phyloP scores from a whole-genome alignment of 1,140 invertebrate genomes.

The Tribolium madens region DNA sequence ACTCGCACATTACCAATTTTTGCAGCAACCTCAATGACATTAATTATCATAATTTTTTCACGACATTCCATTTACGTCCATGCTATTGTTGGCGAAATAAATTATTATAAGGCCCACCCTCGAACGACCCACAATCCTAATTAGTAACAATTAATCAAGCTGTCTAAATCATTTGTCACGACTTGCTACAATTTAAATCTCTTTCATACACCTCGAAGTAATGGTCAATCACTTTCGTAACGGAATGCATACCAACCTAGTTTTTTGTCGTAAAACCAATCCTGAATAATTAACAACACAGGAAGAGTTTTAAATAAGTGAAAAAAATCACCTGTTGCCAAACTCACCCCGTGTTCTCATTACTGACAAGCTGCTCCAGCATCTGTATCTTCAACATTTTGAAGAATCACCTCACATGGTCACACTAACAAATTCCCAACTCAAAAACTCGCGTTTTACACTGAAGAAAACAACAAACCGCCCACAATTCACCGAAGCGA shows the following conservation, averaged over 20 bases:
- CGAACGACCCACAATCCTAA: neutral
- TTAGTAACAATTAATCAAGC: neutral
- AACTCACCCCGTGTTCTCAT: constrained; percentile 60
- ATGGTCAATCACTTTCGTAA: neutral
- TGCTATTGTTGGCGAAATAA: neutral
- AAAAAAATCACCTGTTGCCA: constrained; percentile 13
- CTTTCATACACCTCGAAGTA: neutral
- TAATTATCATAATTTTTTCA: neutral
- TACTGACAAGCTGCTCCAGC: constrained; percentile 65
- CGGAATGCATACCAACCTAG: neutral
- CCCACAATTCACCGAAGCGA: constrained; percentile 40
- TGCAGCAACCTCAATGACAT: neutral
- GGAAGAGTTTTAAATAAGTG: neutral
- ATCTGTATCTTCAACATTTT: constrained; percentile 66
- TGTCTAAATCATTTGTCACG: constrained; percentile 12
- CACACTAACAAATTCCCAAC: neutral
- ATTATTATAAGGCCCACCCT: neutral
- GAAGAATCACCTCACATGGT: constrained; percentile 23
- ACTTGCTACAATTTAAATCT: neutral
- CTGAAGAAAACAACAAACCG: constrained; percentile 32
- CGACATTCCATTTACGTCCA: neutral
- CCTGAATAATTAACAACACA: neutral
- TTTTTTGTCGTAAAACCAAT: neutral
- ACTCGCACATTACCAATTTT: neutral
- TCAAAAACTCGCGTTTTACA: constrained; percentile 14